Evolutionary conservation across 1,140 invertebrate species (phyloP), one percentile per base, ranked within the genome.

Genomic region (Trigoniulus corallinus): DNA sequence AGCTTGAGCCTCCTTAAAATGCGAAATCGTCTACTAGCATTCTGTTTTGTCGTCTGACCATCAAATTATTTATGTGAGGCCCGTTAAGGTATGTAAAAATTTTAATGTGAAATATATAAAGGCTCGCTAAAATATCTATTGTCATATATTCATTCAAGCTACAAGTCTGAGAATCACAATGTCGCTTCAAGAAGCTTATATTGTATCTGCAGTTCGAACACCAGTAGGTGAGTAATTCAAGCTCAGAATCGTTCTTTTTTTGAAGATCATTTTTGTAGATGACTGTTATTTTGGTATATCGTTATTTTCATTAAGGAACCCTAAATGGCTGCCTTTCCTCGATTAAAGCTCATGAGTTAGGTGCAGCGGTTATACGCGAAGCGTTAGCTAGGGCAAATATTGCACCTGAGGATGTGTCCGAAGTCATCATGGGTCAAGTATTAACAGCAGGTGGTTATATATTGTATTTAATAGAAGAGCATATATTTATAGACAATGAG

Each of bases 361-460:
- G 86, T 40, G 67, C 76, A 47, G 63, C 79, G 54, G 82, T 79
- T 13, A 84, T 91, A 39, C 75, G 75, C 62, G 83, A 85, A 65
- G 75, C 78, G 37, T 59, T 88, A 10, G 61, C 62, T 41, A 69
- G 80, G 61, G 74, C 76, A 24, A 71, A 74, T 52, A 59, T 88
- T 10, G 50, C 59, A 34, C 66, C 75, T 12, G 64, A 70, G 27
- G 76, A 85, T 64, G 78, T 89, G 24, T 77, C 76, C 41, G 84
- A 89, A 74, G 82, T 89, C n/a, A 82, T 89, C 54, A 64, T 89
- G 58, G 87, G 87, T 25, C 86, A 91, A 69, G 84, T 87, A 67
- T 59, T 67, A 3, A 67, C 67, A 27, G 67, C 66, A 67, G 64
- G 68, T 62, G 53, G 15, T 1, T 24, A 44, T 40, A 25, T 42